A percentile compares a stretch with the other conserved stretches of the same genome.
These are phyloP conservation scores for Neogale vison DNA, from an alignment of 2,113 vertebrate species.

Conservation along the genomic window DNA sequence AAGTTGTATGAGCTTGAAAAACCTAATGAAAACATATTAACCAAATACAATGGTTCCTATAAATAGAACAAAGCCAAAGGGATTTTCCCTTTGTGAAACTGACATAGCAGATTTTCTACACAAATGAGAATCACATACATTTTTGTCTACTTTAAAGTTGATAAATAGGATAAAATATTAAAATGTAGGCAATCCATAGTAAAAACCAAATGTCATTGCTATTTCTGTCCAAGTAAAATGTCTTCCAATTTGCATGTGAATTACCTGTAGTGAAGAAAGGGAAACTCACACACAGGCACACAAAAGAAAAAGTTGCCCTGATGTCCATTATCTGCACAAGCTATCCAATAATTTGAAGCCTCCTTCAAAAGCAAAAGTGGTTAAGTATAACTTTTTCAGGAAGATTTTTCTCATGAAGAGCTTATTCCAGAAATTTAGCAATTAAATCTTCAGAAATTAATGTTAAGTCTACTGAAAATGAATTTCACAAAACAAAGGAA, in stretches of 20 bases:
- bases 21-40: neutral
- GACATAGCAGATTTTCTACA: neutral
- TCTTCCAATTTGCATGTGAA: neutral
- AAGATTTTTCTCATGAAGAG: neutral
- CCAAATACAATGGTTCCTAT: neutral
- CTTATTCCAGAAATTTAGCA: neutral
- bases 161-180: slow-evolving; percentile 12
- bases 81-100: neutral
- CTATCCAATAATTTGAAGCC: neutral
- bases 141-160: neutral
- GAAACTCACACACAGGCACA: neutral
- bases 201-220: neutral
- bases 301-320: neutral
- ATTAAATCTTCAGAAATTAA: neutral
- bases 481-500: neutral
- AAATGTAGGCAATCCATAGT: neutral
- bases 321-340: neutral
- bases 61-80: neutral
- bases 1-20: neutral
- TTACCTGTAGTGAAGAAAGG: neutral
- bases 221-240: slow-evolving; percentile 4
- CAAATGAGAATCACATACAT: neutral
- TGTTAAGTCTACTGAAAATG: neutral
- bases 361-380: neutral
- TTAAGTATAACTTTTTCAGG: neutral